Base-by-base conservation (phyloP, 2,797 vertebrate species). In the Sebastes minor region DNA sequence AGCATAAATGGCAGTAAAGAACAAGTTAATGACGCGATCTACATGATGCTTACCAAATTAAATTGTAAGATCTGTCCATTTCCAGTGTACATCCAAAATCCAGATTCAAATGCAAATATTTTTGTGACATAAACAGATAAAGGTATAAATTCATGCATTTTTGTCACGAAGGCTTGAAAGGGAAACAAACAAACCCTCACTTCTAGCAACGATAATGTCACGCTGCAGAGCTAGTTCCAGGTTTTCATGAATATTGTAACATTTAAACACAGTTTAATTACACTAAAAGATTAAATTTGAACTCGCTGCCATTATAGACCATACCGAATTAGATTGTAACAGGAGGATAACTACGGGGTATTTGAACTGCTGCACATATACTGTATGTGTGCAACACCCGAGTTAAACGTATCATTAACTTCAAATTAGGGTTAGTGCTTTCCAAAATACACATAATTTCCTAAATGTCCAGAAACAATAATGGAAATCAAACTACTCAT, bases 401-500 rank as follows among this genome's bases (percentile, higher is more conserved):
- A 79, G 28, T 74, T 46, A 42, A 77, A 76, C 11, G 13, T 68
- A 0, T 67, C 71, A 73, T 80, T 76, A 71, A 42, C 9, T 82
- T 76, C 71, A 76, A 61, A 75, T 84, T 61, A 70, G n/a, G 23
- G n/a, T 68, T 9, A 12, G 57, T 28, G 63, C 59, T 81, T 71
- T 74, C 53, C 59, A 49, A 73, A 86, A 59, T 32, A 52, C 59
- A 71, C 27, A 68, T 11, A 0, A 49, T 81, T 69, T 71, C 68
- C 38, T 52, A 69, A 76, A 72, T 57, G 64, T 78, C 33, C 56
- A 76, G 60, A 72, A 52, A 74, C 46, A 59, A 67, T 65, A 27
- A 76, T 22, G 46, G 67, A 76, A 86, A 73, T 78, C 59, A 67
- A 70, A 72, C 28, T 27, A 25, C n/a, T 80, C 59, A 62, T 66